Base-by-base conservation (phyloP, 1,140 invertebrate genomes). In the Bombus fervidus region DNA sequence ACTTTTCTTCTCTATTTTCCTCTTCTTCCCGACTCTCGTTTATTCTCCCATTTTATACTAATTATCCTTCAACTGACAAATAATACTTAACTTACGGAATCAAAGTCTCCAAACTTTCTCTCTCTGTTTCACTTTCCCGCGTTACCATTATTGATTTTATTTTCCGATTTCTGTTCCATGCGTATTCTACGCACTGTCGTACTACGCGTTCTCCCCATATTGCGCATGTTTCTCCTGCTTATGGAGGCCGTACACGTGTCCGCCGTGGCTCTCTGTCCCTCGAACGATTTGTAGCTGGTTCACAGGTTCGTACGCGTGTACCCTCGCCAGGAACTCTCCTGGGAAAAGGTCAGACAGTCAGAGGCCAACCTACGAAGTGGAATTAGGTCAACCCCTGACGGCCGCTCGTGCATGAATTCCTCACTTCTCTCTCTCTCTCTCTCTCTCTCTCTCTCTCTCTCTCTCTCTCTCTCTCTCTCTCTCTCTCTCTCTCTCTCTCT, bases 291-390 rank as follows among this genome's bases (percentile, higher is more conserved):
- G 77, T 66, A 73, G 66, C 76, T 71, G 37, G 15, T 43, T 43
- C 59, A 31, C 22, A 37, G 47, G 12, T 64, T 66, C 53, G 75
- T 37, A 47, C 69, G 57, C 82, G 69, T 85, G 81, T 71, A 79
- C 83, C 74, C 66, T 89, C 37, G 39, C 83, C 89, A 83, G 86
- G 83, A 82, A 47, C 80, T 80, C 78, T 90, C 88, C 91, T 86
- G 90, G 91, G 91, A 78, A 92, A 92, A 92, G 92, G 91, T 93
- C 91, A 92, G 87, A 89, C 92, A 90, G 89, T 87, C 91, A 91
- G 89, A 90, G 86, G 81, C 78, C 83, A 91, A 91, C 90, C 92
- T 92, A 92, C 81, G 79, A 72, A 78, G 82, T 68, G 73, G 77
- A 93, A 92, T 93, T 92, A 71, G 92, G 92, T 91, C 91, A 93